Evolutionary conservation across 92 coral and sea anemone genomes (phyloP).

Genomic region (Actinostola sp.): DNA sequence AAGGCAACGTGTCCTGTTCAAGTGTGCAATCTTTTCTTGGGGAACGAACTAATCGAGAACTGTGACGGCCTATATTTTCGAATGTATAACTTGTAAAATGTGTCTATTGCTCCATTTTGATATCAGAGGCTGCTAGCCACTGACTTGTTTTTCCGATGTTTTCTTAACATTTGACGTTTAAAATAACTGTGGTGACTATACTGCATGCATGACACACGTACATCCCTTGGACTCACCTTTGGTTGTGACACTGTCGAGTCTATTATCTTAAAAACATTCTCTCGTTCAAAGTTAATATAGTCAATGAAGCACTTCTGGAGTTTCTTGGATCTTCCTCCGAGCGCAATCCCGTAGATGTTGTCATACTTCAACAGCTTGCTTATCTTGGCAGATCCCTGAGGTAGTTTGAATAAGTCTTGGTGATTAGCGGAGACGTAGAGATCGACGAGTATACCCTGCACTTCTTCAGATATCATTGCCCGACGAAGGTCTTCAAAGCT

Average conservation of each 20-base stretch:
- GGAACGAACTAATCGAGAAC: no score
- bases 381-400: slow-evolving; percentile 36
- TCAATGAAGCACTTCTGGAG: slow-evolving; percentile 68
- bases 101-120: no score
- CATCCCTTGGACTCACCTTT: slow-evolving; percentile 11
- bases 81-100: no score
- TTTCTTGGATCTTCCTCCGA: slow-evolving; percentile 61
- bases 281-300: slow-evolving; percentile 37
- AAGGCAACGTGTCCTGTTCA: no score
- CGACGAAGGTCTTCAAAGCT: slow-evolving; percentile 54
- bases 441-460: slow-evolving; percentile 80
- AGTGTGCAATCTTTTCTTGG: no score
- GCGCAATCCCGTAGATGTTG: slow-evolving; percentile 69
- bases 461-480: slow-evolving; percentile 57
- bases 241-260: background rate
- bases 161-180: no score
- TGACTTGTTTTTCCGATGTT: no score
- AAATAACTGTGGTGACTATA: no score
- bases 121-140: no score
- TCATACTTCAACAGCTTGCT: slow-evolving; percentile 57
- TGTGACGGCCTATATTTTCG: no score
- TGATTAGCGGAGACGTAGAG: slow-evolving; percentile 54
- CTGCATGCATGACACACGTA: no score
- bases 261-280: slow-evolving; percentile 17
- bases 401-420: slow-evolving; percentile 59